phyloP scores from a whole-genome alignment of 2,888 invertebrate species.

The Dorcus hopei region DNA sequence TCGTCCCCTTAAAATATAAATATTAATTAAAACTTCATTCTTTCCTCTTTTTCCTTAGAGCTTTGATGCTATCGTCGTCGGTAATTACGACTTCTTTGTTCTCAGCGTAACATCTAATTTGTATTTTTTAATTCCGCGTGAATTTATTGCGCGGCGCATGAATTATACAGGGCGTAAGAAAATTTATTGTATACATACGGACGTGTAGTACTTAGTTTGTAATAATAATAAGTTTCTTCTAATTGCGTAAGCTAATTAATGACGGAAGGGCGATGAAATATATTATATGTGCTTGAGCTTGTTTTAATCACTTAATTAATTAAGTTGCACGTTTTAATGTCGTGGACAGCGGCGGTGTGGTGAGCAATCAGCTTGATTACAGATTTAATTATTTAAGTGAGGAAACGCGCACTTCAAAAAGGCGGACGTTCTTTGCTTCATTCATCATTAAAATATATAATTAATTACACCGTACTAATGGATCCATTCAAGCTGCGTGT shows the following conservation, averaged over 20 bases:
- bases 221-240: too few species aligned
- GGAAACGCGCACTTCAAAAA: conserved; percentile 13
- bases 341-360: background rate
- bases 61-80: background rate
- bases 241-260: too few species aligned
- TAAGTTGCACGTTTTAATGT: too few species aligned
- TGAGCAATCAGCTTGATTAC: conserved; percentile 1
- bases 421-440: conserved; percentile 4
- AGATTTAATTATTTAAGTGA: conserved; percentile 17
- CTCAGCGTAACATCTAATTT: conserved; percentile 4
- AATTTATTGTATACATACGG: too few species aligned
- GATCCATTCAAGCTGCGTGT: too few species aligned
- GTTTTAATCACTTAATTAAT: too few species aligned
- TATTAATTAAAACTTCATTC: conserved; percentile 12
- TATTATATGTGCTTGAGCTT: too few species aligned
- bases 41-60: background rate
- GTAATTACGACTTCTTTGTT: conserved; percentile 10
- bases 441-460: conserved; percentile 7
- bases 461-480: background rate
- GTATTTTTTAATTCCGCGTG: conserved; percentile 8
- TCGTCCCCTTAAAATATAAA: background rate
- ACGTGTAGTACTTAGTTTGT: too few species aligned
- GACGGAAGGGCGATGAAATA: too few species aligned
- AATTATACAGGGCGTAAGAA: too few species aligned
- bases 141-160: background rate